Percentiles rank a stretch among this genome's conserved stretches.
phyloP scores from a whole-genome alignment of 2,888 invertebrate species.

The Zaprionus obscuricornis region DNA sequence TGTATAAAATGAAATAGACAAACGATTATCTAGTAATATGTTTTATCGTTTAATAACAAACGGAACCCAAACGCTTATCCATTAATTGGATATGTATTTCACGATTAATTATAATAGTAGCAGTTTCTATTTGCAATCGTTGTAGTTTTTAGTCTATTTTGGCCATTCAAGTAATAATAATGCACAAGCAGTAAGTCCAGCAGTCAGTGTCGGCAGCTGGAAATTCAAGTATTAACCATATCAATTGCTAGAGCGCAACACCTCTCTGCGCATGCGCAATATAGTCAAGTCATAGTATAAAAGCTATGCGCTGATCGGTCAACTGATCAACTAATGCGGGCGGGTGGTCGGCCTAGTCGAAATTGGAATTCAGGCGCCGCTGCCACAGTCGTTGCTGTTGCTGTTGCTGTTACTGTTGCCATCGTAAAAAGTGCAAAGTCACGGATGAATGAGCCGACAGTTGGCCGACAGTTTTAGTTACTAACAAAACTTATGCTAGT shows the following conservation, averaged over 20 bases:
- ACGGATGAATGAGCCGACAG: conserved; percentile 68
- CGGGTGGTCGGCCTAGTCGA: conserved; percentile 39
- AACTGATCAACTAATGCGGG: conserved; percentile 44
- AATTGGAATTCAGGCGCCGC: conserved; percentile 38
- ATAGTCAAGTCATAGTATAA: neutral
- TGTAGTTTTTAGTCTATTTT: conserved; percentile 10
- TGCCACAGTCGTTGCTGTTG: conserved; percentile 31
- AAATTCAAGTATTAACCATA: conserved; percentile 58
- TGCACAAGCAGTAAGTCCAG: conserved; percentile 22
- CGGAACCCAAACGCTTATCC: too few relatives aligned
- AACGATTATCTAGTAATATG: too few relatives aligned
- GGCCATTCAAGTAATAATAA: conserved; percentile 19
- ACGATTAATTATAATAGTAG: too few relatives aligned
- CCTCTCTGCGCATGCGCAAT: conserved; percentile 68
- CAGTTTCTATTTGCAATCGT: conserved; percentile 28
- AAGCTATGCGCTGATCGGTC: neutral
- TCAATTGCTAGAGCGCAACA: conserved; percentile 57
- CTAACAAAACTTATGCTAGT: conserved; percentile 22
- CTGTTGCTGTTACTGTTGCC: conserved; percentile 18
- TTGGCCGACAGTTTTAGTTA: conserved; percentile 15
- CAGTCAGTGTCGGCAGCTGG: conserved; percentile 55
- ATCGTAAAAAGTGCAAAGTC: conserved; percentile 76
- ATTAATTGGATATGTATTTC: too few relatives aligned
- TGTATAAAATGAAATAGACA: too few relatives aligned
- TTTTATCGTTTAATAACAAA: too few relatives aligned